Evolutionary conservation across 2,797 vertebrate genomes (phyloP), one percentile per base, ranked within the genome.

Genomic region (Pseudochromis fuscus): DNA sequence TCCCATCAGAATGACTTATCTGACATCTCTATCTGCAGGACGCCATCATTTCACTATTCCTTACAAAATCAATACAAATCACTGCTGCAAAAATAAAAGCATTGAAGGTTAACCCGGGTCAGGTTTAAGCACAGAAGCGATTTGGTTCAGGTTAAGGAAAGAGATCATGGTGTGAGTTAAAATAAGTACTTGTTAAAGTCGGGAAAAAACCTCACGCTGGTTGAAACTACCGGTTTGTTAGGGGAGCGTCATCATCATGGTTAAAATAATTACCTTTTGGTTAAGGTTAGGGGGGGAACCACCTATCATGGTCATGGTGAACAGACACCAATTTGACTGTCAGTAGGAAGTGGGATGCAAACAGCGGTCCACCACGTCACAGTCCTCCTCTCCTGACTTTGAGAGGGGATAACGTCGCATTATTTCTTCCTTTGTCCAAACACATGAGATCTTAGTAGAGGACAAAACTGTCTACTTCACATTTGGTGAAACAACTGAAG

Each of bases 271-370:
- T 4, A 62, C 48, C 5, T 38, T 7, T 35, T 50, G 52, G 82
- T 58, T 59, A 40, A 46, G 38, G 37, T 52, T 31, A 27, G 53
- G 27, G 40, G 53, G 27, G 40, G 1, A 57, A 49, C 13, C 37
- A 42, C 0, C 3, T 3, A 27, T 62, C 56, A 50, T 44, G 62
- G 56, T 62, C 48, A 13, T 15, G 56, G 55, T 31, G n/a, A n/a
- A 21, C 21, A 57, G 51, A 60, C 42, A 48, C 63, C 52, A 61
- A 19, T 10, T 1, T 46, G 33, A 16, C n/a, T 7, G 49, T 71
- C 1, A 38, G 37, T 30, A 61, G 48, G 66, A 78, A 76, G 59
- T 40, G 53, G 60, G 44, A 72, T 45, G 51, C 12, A 7, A 24
- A 37, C 19, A 10, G 38, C 10, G 12, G 50, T 21, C 46, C 67